Evolutionary conservation across 2,888 invertebrate genomes (phyloP), one percentile per base, ranked within the genome.

Genomic region (Camponotus fellah): DNA sequence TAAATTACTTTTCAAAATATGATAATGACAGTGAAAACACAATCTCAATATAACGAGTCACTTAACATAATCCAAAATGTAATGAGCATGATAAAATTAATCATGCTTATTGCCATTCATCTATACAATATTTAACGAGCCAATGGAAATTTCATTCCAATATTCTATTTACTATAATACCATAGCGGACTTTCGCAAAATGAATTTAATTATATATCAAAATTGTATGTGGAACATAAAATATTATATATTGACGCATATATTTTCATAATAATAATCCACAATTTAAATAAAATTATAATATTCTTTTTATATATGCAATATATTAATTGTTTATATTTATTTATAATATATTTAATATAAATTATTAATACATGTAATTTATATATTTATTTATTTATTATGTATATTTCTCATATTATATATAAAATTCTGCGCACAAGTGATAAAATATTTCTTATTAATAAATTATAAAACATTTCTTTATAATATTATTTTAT

Each of bases 41-140:
- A 32, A n/a, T 68, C 26, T 60, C 60, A 12, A 68, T 17, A 4
- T 14, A 62, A 43, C 10, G 34, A 34, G n/a, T 2, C n/a, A 69
- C 26, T 79, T 46, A 68, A n/a, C 43, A 9, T 43, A 58, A 79
- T 34, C 17, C 8, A 14, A 46, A 69, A 58, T 32, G 58, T 3
- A 68, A 17, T 46, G 1, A 10, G 21, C 26, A 21, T 17, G 8
- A 69, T 49, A 12, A 49, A 34, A 2, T 68, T 21, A 17, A 60
- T 34, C 21, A 12, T 66, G 12, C 37, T 71, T 80, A 26, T 56
- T 69, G 26, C 8, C 9, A n/a, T 1, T n/a, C 21, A 37, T 2
- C 17, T 37, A 21, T n/a, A 10, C 60, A 32, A 71, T n/a, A 34
- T 60, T 60, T 62, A 71, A 79, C 60, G 2, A 71, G n/a, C 17